Percentiles rank a stretch among this genome's conserved stretches.
Conservation (phyloP, 2,888 invertebrate genomes). For the Slavum lentiscoides region DNA sequence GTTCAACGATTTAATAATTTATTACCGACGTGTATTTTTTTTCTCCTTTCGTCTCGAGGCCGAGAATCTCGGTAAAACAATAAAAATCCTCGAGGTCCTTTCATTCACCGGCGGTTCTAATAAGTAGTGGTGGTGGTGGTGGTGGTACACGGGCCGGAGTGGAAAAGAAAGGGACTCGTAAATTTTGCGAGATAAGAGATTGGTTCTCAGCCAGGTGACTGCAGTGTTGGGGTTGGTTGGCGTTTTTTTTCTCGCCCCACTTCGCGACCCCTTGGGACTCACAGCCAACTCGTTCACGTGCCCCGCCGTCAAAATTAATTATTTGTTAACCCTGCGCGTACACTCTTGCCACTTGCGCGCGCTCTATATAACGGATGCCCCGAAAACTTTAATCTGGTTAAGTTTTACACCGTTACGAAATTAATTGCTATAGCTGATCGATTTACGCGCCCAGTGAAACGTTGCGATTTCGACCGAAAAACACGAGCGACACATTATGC, state of each 20-base stretch:
- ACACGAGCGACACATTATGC: not conserved
- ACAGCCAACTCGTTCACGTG: slow-evolving; percentile 32
- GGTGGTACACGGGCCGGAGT: not conserved
- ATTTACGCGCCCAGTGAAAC: slow-evolving; percentile 6
- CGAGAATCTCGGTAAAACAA: slow-evolving; percentile 36
- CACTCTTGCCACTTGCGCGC: not conserved
- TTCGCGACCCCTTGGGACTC: slow-evolving; percentile 15
- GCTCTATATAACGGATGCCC: not conserved
- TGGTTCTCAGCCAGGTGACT: slow-evolving; percentile 48
- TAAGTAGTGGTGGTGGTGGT: not conserved
- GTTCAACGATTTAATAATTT: too few species aligned
- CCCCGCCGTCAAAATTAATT: slow-evolving; percentile 48
- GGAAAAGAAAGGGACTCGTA: slow-evolving; percentile 37
- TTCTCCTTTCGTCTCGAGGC: not conserved
- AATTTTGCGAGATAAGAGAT: slow-evolving; percentile 47
- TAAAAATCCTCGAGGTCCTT: slow-evolving; percentile 26
- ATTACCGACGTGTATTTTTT: not conserved
- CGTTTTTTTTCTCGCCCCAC: slow-evolving; percentile 15
- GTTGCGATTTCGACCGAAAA: slow-evolving; percentile 26
- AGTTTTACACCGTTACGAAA: slow-evolving; percentile 34
- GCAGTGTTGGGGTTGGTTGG: not conserved
- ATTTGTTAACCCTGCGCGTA: slow-evolving; percentile 36
- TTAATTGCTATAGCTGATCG: slow-evolving; percentile 31
- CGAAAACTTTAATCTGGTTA: slow-evolving; percentile 44
- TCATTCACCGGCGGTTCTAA: slow-evolving; percentile 26